These are phyloP conservation scores for Megalurothrips usitatus DNA, from an alignment of 2,888 invertebrate genomes.

Conservation along the genomic window DNA sequence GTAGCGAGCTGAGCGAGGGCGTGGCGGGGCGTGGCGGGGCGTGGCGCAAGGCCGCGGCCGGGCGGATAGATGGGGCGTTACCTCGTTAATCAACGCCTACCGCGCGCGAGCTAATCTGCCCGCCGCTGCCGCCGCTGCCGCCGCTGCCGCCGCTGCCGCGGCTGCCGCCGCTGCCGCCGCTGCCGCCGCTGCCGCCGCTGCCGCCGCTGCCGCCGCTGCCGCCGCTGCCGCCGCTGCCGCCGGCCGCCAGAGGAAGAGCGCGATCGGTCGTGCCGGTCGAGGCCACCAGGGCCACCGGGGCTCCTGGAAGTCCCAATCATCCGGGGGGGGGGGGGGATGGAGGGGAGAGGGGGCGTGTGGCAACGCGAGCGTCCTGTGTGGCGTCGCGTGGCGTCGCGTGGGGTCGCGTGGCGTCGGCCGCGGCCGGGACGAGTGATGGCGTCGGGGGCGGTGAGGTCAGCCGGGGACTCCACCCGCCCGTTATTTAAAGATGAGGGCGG, in stretches of 20 bases:
- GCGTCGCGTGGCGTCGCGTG: not conserved
- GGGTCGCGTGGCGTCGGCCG: not conserved
- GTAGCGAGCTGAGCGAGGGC: too few relatives aligned
- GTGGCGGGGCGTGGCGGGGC: too few relatives aligned
- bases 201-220: too few relatives aligned
- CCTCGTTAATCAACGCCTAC: slow-evolving; percentile 6
- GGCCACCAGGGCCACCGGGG: not conserved
- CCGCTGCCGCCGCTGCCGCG: too few relatives aligned
- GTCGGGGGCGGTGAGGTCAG: not conserved
- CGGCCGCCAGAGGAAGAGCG: not conserved
- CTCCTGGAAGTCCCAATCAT: not conserved
- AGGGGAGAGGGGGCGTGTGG: too few relatives aligned
- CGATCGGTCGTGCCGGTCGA: not conserved
- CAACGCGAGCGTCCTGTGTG: not conserved
- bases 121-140: too few relatives aligned
- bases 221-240: too few relatives aligned
- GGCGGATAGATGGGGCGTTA: not conserved
- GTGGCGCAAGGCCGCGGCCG: too few relatives aligned
- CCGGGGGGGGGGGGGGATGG: not conserved
- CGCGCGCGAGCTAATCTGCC: not conserved
- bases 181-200: too few relatives aligned
- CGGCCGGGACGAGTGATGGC: not conserved
- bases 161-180: too few relatives aligned
- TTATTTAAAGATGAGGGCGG: not conserved
- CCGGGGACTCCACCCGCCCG: not conserved